Base-by-base conservation (phyloP, 2,113 vertebrate genomes). In the Myrmophylax atrothorax region DNA sequence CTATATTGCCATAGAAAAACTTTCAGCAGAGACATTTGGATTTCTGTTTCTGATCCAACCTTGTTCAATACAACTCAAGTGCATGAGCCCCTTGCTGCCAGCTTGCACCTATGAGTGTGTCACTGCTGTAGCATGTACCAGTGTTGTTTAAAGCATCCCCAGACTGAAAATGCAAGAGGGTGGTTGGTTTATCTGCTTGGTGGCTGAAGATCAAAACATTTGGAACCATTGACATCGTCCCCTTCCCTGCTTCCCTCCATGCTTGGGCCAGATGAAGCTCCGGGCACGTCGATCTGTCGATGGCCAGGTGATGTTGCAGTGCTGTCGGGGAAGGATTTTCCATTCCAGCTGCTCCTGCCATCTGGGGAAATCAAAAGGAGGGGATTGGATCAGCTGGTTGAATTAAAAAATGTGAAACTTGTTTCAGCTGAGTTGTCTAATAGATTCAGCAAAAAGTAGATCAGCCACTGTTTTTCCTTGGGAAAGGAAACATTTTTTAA, bases 291-390 rank as follows among this genome's bases (percentile, higher is more conserved):
- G 25, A 12, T 56, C 33, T 80, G 67, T 14, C 9, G 35, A 7
- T 1, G n/a, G 58, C 67, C 91, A 60, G 91, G 89, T 86, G 89
- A 90, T 84, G 72, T 63, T 90, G 84, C 50, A 8, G 92, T 24
- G 81, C 94, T 84, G 87, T 68, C 37, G 18, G 91, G 79, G 91
- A 78, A 81, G 95, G 94, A 79, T 87, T 93, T 91, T 79, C 89
- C 87, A 28, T 96, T 97, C 93, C 96, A 97, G 96, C 95, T 96
- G 96, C 94, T 97, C 87, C 82, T 94, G 82, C 93, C 94, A 96
- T 96, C 96, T 96, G 95, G 96, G 93, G 95, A 97, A 96, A 97
- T 97, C 84, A 91, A 58, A 89, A 78, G 87, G 67, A 73, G 82
- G 74, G 91, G 89, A 66, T 26, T 80, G 85, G 90, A 94, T 97